Evolutionary conservation across 2,888 invertebrate genomes (phyloP).

Genomic region (Netelia inedita): DNA sequence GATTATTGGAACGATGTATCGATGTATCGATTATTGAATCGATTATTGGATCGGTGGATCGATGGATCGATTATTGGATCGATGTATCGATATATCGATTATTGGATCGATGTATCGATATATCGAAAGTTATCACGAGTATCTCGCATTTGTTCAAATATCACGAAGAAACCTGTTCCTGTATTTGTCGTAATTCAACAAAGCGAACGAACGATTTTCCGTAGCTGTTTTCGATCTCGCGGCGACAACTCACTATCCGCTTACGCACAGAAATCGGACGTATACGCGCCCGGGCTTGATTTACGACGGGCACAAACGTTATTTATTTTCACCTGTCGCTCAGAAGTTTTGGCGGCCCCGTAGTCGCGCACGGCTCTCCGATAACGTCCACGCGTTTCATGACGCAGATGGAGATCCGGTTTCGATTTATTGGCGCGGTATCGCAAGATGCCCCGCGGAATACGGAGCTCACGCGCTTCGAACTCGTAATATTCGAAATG

Average conservation of each 20-base stretch:
- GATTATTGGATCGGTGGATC: too few relatives aligned
- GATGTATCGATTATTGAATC: too few relatives aligned
- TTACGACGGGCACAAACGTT: constrained; percentile 53
- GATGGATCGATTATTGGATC: too few relatives aligned
- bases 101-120: too few relatives aligned
- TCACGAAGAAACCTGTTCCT: background rate
- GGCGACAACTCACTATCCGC: constrained; percentile 2
- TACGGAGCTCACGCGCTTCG: constrained; percentile 39
- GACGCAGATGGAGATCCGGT: constrained; percentile 71
- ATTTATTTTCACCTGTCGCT: constrained; percentile 70
- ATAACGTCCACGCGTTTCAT: constrained; percentile 66
- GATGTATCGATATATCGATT: too few relatives aligned
- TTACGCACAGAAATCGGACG: background rate
- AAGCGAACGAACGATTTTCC: background rate
- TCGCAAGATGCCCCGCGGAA: constrained; percentile 9
- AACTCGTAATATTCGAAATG: constrained; percentile 45
- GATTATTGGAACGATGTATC: too few relatives aligned
- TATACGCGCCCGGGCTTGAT: constrained; percentile 38
- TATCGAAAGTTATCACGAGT: too few relatives aligned
- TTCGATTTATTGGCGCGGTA: constrained; percentile 66
- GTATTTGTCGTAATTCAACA: background rate
- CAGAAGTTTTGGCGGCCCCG: constrained; percentile 38
- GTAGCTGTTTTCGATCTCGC: background rate
- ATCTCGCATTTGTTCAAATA: too few relatives aligned
- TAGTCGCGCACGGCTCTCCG: constrained; percentile 36